Conservation (phyloP, 2,888 invertebrate species). For the Mimas tiliae region DNA sequence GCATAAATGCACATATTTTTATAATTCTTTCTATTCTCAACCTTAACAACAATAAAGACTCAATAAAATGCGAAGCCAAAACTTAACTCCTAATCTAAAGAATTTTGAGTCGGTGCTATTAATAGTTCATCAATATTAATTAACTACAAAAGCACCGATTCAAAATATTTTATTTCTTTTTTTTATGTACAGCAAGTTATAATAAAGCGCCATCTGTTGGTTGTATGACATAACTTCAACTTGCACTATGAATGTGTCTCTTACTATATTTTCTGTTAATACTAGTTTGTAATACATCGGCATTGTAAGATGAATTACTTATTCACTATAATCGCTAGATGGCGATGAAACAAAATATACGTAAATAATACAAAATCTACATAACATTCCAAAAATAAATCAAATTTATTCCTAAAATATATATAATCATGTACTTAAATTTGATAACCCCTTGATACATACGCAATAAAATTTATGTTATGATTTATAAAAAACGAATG, state of each 20-base stretch:
- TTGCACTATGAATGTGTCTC: neutral
- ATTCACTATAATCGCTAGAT: slow-evolving; percentile 1
- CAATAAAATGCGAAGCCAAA: no score
- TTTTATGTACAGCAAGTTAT: neutral
- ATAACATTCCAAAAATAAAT: neutral
- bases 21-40: no score
- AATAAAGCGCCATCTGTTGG: slow-evolving; percentile 3
- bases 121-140: no score
- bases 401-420: neutral
- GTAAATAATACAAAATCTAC: neutral
- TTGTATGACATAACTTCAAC: neutral
- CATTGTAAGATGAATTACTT: neutral
- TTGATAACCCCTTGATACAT: neutral
- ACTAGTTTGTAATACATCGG: neutral
- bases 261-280: no score
- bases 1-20: no score
- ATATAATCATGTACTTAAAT: no score
- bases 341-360: neutral
- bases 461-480: neutral
- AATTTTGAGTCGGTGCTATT: no score
- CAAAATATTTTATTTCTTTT: neutral
- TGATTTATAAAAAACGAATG: no score
- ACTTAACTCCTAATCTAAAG: no score
- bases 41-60: no score
- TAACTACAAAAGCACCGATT: no score